phyloP scores from a whole-genome alignment of 2,113 vertebrate species.

The Macaca fascicularis region DNA sequence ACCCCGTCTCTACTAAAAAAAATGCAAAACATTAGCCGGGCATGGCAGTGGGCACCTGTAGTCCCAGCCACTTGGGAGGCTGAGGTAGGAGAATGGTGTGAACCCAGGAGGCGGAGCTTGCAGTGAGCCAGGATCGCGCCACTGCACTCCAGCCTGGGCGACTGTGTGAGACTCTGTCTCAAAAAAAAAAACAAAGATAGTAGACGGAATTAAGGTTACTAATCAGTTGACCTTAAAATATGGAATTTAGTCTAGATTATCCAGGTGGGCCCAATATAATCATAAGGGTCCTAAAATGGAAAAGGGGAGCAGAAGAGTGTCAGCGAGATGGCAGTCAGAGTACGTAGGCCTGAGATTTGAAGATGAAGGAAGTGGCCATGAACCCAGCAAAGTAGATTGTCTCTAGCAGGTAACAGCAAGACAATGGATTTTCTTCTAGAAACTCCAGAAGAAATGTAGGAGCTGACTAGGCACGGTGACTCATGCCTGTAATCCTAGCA shows the following conservation, averaged over 20 bases:
- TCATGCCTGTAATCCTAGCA: no score
- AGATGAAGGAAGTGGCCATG: background rate
- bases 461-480: background rate
- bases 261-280: background rate
- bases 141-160: no score
- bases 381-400: background rate
- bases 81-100: no score
- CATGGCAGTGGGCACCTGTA: no score
- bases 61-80: no score
- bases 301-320: background rate
- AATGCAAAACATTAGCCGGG: no score
- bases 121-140: no score
- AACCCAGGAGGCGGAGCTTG: no score
- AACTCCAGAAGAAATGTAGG: background rate
- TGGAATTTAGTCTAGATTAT: background rate
- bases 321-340: background rate
- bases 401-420: background rate
- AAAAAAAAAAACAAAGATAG: background rate
- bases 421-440: background rate
- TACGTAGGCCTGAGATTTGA: background rate
- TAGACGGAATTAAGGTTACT: background rate
- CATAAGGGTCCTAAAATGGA: background rate
- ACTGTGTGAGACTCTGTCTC: no score
- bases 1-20: no score
- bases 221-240: slow-evolving; percentile 1